phyloP scores from a whole-genome alignment of 2,888 invertebrate genomes.

The Drosophila differens region DNA sequence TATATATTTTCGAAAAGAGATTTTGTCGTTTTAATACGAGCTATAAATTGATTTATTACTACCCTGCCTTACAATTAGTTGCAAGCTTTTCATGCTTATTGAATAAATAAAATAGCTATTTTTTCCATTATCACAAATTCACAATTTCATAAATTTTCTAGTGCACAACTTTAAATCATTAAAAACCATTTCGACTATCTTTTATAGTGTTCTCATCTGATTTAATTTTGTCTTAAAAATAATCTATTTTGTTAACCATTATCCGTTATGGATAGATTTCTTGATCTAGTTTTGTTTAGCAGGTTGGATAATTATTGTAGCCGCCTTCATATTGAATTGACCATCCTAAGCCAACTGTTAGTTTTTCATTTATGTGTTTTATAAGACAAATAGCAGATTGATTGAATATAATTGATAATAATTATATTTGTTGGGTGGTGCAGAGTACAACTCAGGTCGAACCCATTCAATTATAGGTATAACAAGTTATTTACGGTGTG shows the following conservation, averaged over 20 bases:
- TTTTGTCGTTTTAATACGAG: not conserved
- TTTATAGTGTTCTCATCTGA: too few species aligned
- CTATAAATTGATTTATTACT: not conserved
- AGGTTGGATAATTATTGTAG: not conserved
- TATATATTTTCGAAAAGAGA: not conserved
- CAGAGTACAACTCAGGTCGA: conserved; percentile 19
- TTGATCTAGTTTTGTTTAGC: not conserved
- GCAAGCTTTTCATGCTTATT: too few species aligned
- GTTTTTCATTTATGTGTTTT: not conserved
- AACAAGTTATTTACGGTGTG: conserved; percentile 39
- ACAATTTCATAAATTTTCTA: not conserved
- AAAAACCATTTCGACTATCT: too few species aligned
- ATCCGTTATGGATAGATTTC: not conserved
- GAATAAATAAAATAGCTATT: too few species aligned
- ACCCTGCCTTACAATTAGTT: not conserved
- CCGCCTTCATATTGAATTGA: not conserved
- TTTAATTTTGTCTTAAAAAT: too few species aligned
- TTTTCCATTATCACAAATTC: too few species aligned
- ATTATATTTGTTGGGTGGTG: not conserved
- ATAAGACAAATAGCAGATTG: not conserved
- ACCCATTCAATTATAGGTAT: not conserved
- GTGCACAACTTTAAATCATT: not conserved
- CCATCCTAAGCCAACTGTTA: not conserved
- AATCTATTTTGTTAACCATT: too few species aligned
- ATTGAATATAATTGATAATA: not conserved